Percentiles rank a stretch among this genome's conserved stretches.
Evolutionary conservation across 2,888 invertebrate species (phyloP).

Genomic region (Nephrocerus scutellatus): DNA sequence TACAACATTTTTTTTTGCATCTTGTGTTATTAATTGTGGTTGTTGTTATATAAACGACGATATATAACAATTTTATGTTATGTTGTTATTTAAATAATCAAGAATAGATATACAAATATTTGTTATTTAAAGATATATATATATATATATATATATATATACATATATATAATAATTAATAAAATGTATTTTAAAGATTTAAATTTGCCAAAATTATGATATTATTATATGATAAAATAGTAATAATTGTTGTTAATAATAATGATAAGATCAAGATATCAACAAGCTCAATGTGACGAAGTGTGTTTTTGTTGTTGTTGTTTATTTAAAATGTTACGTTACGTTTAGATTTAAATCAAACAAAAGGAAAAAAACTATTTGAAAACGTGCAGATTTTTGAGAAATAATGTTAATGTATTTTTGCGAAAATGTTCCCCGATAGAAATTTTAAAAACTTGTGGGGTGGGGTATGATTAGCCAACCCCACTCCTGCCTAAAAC

Average conservation of each 20-base stretch:
- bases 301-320: constrained; percentile 33
- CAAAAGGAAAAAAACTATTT: constrained; percentile 6
- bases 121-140: constrained; percentile 14
- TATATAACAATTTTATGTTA: too few species aligned
- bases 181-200: constrained; percentile 8
- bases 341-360: constrained; percentile 14
- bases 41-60: too few species aligned
- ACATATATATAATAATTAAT: constrained; percentile 7
- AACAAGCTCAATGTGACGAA: constrained; percentile 45
- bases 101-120: constrained; percentile 13
- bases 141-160: constrained; percentile 21
- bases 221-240: constrained; percentile 7
- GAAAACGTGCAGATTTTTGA: too few species aligned
- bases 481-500: too few species aligned
- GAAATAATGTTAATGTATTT: too few species aligned
- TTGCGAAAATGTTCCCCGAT: too few species aligned
- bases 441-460: too few species aligned
- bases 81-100: constrained; percentile 6
- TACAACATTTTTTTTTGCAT: too few species aligned
- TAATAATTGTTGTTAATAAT: neutral
- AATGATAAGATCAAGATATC: too few species aligned
- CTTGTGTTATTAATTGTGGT: too few species aligned
- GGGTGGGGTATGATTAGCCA: too few species aligned
- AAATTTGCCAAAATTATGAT: constrained; percentile 14
- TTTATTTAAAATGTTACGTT: constrained; percentile 38